Evolutionary conservation across 2,797 vertebrate species (phyloP), one percentile per base, ranked within the genome.

Genomic region (Amblyraja radiata): DNA sequence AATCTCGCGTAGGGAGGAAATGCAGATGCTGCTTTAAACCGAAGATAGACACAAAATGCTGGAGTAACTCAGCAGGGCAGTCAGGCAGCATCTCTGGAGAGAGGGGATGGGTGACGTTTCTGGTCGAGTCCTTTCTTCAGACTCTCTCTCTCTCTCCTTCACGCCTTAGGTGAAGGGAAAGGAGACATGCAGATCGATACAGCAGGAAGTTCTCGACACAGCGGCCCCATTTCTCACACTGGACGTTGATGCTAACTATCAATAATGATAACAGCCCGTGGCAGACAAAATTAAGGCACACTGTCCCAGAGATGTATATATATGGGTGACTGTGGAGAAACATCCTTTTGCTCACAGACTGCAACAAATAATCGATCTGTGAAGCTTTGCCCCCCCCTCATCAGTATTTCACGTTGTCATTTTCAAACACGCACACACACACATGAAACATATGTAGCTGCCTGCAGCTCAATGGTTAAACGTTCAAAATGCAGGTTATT

Each of bases 171-270:
- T 32, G 95, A 94, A 96, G 68, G 86, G 94, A 94, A 54, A 95
- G 93, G 96, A 95, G 96, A 95, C 95, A 95, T 94, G 95, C 95
- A 96, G 96, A 98, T 98, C 97, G 96, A 97, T 97, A 97, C 95
- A 94, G 94, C 94, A 96, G 95, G 95, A 95, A 96, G 96, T 96
- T 95, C 96, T 97, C 97, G 95, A 95, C 94, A 96, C 94, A 96
- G 97, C 96, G 93, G 61, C 94, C 96, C 97, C 96, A 97, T 98
- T 97, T 96, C 97, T 98, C 97, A 97, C 96, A 94, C 95, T 93
- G 95, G 96, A 97, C 97, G 96, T 95, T 95, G 96, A 97, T 96
- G 96, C 96, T 97, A 96, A 97, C 96, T 97, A 96, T 97, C 96
- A 96, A 97, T 96, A 97, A 97, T 97, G 96, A 97, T 96, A 96